Base-by-base conservation (phyloP, 2,888 invertebrate genomes). In the Cataglyphis rosenhaueri region DNA sequence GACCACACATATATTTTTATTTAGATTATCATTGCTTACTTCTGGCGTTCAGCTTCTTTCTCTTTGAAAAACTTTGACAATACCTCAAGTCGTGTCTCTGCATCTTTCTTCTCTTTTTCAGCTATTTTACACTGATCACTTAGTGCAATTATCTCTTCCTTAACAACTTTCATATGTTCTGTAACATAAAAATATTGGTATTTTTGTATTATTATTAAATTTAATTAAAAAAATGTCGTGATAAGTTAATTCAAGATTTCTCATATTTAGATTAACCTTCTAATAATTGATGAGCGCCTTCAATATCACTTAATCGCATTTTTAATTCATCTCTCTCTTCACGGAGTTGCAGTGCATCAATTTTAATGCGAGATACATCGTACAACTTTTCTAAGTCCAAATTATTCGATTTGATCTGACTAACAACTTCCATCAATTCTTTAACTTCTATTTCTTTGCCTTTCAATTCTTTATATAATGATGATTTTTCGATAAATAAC, bases 51-150 rank as follows among this genome's bases (percentile, higher is more conserved):
- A 18, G 97, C 96, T 94, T 98, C 98, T 91, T 98, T 97, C 87
- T 98, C 98, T 92, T 98, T 98, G 95, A 98, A 98, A 94, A 98
- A 98, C 92, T 97, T 97, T 0, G 97, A 97, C 59, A 99, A 95
- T 0, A 98, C 98, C 92, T 98, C 97, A 1, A 98, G 95, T 90
- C 97, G 96, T 0, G 98, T 98, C 90, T 97, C 96, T 0, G 98
- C 97, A 93, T 98, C 98, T 91, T 96, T 95, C 91, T 96, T 97
- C 82, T 97, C 97, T 86, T 96, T 96, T 91, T 97, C 97, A 0
- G 97, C 96, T 87, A 96, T 94, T 91, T 96, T 96, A 89, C 96
- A 96, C 88, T 96, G 96, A 84, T 95, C 95, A 84, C 95, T 95
- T 21, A 97, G 93, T 70, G 94, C 94, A 62, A 95, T 94, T 32